phyloP scores from a whole-genome alignment of 1,140 invertebrate species.

The Bombus superbus region DNA sequence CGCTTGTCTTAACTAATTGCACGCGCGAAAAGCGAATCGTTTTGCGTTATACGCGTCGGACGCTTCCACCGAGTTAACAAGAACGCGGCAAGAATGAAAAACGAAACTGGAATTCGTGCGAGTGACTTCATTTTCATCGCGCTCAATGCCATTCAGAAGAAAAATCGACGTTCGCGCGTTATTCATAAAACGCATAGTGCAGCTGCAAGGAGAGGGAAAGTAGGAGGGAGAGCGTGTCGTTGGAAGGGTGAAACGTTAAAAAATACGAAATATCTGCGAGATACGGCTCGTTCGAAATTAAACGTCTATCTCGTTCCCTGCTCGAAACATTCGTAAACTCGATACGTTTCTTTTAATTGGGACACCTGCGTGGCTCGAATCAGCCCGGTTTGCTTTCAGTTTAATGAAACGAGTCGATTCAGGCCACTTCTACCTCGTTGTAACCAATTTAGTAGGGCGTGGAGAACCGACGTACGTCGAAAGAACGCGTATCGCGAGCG shows the following conservation, averaged over 20 bases:
- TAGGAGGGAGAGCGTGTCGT: neutral
- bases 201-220: neutral
- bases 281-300: neutral
- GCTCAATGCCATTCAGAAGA: neutral
- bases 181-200: neutral
- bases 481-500: neutral
- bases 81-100: neutral
- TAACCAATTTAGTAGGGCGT: neutral
- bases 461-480: neutral
- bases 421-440: neutral
- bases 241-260: neutral
- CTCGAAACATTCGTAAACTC: neutral
- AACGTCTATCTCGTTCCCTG: neutral
- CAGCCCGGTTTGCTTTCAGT: neutral
- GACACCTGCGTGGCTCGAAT: neutral
- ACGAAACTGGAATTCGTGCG: neutral
- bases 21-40: neutral
- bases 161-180: neutral
- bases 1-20: neutral
- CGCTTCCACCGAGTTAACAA: neutral
- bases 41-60: neutral
- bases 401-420: constrained; percentile 18
- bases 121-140: neutral
- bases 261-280: neutral
- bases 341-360: constrained; percentile 38